Evolutionary conservation across 2,113 vertebrate genomes (phyloP).

Genomic region (Ophthalmolycus amberensis): DNA sequence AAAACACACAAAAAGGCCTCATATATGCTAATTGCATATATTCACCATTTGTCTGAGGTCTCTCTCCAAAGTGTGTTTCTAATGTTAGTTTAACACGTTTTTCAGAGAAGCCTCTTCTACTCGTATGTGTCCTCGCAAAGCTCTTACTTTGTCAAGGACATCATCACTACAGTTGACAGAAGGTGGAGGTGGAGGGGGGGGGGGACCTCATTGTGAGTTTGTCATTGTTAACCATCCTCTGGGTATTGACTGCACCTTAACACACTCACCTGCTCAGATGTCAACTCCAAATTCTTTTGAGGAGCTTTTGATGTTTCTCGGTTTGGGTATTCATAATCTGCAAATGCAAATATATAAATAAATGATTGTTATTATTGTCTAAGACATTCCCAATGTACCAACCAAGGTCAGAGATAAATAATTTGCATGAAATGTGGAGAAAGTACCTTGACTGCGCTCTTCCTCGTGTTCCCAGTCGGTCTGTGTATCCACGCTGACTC

Average conservation of each 20-base stretch:
- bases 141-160: conserved; percentile 51
- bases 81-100: conserved; percentile 30
- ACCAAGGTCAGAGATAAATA: conserved; percentile 24
- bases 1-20: conserved; percentile 22
- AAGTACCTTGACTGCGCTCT: conserved; percentile 2
- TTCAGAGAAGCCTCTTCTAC: conserved; percentile 27
- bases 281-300: neutral
- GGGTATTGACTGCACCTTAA: neutral
- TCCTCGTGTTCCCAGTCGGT: conserved; percentile 34
- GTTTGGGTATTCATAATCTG: conserved; percentile 21
- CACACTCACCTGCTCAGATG: neutral
- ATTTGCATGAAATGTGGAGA: neutral
- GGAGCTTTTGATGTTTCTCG: conserved; percentile 6
- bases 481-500: conserved; percentile 12
- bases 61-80: conserved; percentile 43
- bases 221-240: conserved; percentile 5
- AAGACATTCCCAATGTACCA: neutral
- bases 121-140: neutral
- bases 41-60: conserved; percentile 24
- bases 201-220: neutral
- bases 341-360: neutral
- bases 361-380: neutral
- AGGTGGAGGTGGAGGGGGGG: neutral
- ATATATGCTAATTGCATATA: conserved; percentile 29
- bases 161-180: neutral